Percentiles rank a stretch among this genome's conserved stretches.
Conservation (phyloP, 2,797 vertebrate genomes). For the Distichodus sexfasciatus region DNA sequence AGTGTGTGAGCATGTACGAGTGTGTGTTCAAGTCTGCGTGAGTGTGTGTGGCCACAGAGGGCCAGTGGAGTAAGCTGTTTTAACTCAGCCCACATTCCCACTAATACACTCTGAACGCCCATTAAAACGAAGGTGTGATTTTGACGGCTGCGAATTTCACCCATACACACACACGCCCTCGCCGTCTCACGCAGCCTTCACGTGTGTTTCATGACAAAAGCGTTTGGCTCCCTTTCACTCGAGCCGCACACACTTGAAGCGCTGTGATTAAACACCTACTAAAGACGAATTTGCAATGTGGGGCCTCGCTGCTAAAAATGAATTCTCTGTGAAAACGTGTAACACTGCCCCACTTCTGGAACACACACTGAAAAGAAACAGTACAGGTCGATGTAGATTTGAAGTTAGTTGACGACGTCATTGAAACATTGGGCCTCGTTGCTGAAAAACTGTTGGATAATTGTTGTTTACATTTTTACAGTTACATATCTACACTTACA, state of each 20-base stretch:
- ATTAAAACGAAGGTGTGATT: constrained; percentile 44
- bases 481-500: no score
- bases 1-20: neutral
- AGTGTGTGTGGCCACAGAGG: constrained; percentile 9
- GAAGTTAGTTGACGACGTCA: no score
- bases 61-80: constrained; percentile 14
- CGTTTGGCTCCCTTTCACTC: neutral
- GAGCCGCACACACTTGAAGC: constrained; percentile 7
- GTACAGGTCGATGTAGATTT: no score
- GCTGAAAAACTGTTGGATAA: no score
- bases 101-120: constrained; percentile 34
- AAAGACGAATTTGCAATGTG: neutral
- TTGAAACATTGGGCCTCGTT: no score
- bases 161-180: no score
- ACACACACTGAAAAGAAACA: no score
- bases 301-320: neutral
- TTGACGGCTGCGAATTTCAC: no score
- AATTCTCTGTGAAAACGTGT: neutral
- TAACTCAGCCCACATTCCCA: constrained; percentile 23
- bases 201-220: constrained; percentile 35
- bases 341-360: no score
- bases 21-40: neutral
- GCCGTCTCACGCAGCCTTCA: no score
- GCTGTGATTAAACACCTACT: constrained; percentile 13
- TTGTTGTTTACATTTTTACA: no score